A percentile compares a stretch with the other conserved stretches of the same genome.
phyloP scores from a whole-genome alignment of 2,797 vertebrate species.

The Cryptoblepharus egeriae region DNA sequence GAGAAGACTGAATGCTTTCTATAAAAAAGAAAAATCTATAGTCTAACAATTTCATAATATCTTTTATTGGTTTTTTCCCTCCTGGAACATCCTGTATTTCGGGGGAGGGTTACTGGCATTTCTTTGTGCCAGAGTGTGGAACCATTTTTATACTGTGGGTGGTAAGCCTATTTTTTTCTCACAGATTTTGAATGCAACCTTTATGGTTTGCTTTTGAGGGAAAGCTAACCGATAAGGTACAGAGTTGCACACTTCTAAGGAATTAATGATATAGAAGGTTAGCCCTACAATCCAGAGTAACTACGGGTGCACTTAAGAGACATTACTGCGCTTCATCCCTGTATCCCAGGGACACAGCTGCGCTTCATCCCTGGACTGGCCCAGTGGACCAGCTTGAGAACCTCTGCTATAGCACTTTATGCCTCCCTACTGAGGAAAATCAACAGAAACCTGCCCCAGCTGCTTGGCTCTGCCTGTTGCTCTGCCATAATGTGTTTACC shows the following conservation, averaged over 20 bases:
- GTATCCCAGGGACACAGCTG: too few relatives aligned
- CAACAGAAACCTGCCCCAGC: too few relatives aligned
- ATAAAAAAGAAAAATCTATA: constrained; percentile 22
- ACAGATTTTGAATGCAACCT: too few relatives aligned
- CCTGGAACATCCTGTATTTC: constrained; percentile 8
- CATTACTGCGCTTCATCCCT: too few relatives aligned
- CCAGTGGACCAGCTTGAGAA: too few relatives aligned
- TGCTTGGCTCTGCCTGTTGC: too few relatives aligned
- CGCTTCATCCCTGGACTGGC: too few relatives aligned
- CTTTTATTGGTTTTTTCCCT: neutral
- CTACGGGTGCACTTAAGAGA: too few relatives aligned
- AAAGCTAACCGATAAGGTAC: neutral
- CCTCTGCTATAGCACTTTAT: too few relatives aligned
- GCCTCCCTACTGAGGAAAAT: too few relatives aligned
- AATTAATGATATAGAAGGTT: neutral
- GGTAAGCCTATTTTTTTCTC: neutral
- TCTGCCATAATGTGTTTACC: too few relatives aligned
- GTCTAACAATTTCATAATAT: neutral
- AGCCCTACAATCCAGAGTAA: too few relatives aligned
- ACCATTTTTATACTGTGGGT: neutral
- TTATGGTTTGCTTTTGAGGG: neutral
- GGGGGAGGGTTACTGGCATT: neutral
- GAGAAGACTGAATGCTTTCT: constrained; percentile 12
- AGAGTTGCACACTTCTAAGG: neutral
- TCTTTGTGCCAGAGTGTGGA: neutral